These are phyloP conservation scores for Eupithecia dodoneata DNA, from an alignment of 2,888 invertebrate genomes.

Conservation along the genomic window DNA sequence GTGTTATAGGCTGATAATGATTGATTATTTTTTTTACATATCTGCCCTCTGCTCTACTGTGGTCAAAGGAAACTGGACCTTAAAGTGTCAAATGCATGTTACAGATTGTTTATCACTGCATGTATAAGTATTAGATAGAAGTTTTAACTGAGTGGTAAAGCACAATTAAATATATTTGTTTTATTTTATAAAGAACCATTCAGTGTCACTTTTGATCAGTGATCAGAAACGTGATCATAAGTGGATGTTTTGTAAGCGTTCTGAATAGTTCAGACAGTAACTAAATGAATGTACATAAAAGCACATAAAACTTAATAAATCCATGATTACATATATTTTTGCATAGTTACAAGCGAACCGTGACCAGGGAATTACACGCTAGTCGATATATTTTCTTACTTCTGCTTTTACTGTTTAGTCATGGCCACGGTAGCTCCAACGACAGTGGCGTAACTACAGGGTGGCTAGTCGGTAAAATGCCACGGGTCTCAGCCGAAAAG, in stretches of 20 bases:
- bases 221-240: not conserved
- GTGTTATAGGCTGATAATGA: not conserved
- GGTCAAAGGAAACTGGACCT: not conserved
- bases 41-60: not conserved
- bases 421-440: too few species aligned
- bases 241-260: not conserved
- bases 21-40: not conserved
- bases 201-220: not conserved
- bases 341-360: too few species aligned
- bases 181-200: not conserved
- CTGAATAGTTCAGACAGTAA: not conserved
- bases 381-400: too few species aligned
- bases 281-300: not conserved
- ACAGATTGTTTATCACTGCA: constrained; percentile 3
- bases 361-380: too few species aligned
- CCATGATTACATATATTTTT: too few species aligned
- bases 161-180: not conserved
- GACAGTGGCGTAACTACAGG: too few species aligned
- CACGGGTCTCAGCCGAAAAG: too few species aligned
- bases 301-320: too few species aligned
- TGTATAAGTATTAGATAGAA: not conserved
- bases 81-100: not conserved
- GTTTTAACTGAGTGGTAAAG: not conserved
- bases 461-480: too few species aligned
- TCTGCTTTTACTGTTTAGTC: too few species aligned